Conservation (phyloP, 2,113 vertebrate genomes). For the Phoenicopterus ruber region DNA sequence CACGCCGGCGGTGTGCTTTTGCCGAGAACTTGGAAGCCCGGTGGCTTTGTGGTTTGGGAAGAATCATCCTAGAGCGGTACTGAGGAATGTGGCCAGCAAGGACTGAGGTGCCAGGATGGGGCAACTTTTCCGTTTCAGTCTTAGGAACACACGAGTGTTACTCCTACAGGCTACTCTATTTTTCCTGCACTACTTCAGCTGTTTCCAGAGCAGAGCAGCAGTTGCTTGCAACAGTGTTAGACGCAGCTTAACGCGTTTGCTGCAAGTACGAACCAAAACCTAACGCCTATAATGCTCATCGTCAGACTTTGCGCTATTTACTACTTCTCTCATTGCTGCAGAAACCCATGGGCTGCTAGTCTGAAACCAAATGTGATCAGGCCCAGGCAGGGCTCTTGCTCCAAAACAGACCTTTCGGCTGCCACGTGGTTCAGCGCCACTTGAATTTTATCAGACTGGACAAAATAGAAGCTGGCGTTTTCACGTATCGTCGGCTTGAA, state of each 20-base stretch:
- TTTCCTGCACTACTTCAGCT: not conserved
- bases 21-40: not conserved
- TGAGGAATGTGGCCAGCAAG: accelerated
- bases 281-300: accelerated
- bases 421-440: not conserved
- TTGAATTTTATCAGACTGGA: not conserved
- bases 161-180: not conserved
- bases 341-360: not conserved
- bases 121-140: not conserved
- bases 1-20: not conserved
- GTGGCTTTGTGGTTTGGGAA: not conserved
- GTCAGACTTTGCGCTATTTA: not conserved
- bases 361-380: not conserved
- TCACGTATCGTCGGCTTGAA: not conserved
- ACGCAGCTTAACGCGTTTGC: not conserved
- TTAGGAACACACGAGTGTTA: accelerated
- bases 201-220: not conserved
- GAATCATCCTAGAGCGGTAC: not conserved
- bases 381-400: not conserved
- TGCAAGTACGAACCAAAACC: not conserved
- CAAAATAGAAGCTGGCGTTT: not conserved
- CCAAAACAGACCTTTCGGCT: not conserved
- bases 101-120: not conserved
- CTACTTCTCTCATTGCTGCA: not conserved
- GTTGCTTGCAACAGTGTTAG: not conserved